phyloP scores from a whole-genome alignment of 2,113 vertebrate species.

The Struthio camelus region DNA sequence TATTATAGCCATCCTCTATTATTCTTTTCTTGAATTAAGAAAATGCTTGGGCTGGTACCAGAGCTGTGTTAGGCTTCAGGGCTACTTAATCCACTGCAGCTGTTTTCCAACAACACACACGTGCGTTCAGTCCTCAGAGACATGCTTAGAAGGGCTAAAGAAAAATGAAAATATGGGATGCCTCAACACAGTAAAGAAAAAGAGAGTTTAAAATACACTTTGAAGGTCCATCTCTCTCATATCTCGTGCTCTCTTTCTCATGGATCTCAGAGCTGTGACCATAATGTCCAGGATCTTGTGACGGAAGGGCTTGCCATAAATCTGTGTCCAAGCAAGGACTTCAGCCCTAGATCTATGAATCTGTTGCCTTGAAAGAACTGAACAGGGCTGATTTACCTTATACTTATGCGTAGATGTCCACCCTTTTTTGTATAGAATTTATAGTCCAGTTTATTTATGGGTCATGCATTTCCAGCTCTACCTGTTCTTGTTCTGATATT shows the following conservation, averaged over 20 bases:
- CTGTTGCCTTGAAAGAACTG: not conserved
- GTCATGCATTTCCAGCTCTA: not conserved
- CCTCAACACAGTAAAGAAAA: not conserved
- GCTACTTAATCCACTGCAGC: not conserved
- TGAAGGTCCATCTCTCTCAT: too few species aligned
- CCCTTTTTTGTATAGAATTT: not conserved
- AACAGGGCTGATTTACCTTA: not conserved
- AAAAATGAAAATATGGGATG: not conserved
- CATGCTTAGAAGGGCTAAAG: not conserved
- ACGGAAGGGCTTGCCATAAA: not conserved
- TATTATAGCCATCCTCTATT: not conserved
- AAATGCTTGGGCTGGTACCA: not conserved
- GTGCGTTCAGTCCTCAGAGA: not conserved
- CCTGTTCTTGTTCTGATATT: not conserved
- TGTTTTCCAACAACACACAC: not conserved
- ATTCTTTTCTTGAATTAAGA: not conserved
- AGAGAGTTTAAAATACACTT: not conserved
- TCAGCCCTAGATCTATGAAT: not conserved
- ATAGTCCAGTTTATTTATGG: not conserved
- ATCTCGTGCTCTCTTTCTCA: not conserved
- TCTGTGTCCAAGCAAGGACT: not conserved
- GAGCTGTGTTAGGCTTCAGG: not conserved
- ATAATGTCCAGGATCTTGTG: not conserved
- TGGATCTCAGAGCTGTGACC: not conserved
- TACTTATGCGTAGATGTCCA: not conserved